A percentile compares a stretch with the other conserved stretches of the same genome.
These are phyloP conservation scores for Agapornis canus DNA, from an alignment of 2,797 vertebrate species.

Conservation along the genomic window DNA sequence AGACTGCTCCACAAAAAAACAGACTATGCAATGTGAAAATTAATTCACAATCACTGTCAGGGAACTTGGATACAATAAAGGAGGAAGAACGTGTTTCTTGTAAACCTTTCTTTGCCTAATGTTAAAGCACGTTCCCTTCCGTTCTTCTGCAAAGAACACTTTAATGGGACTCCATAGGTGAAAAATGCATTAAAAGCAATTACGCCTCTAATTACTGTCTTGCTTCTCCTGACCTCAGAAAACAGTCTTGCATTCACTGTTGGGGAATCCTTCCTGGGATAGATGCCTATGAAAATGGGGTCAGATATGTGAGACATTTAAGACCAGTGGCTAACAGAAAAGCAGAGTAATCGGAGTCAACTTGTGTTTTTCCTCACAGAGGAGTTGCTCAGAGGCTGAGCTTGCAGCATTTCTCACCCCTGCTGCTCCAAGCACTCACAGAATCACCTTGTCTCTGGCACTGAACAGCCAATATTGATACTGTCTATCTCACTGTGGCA, in stretches of 20 bases:
- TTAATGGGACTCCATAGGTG: slow-evolving; percentile 41
- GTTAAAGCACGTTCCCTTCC: slow-evolving; percentile 45
- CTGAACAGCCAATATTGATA: neutral
- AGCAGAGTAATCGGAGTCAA: neutral
- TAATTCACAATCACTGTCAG: slow-evolving; percentile 31
- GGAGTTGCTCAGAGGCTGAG: neutral
- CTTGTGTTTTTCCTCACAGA: rapidly evolving
- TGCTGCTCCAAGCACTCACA: neutral
- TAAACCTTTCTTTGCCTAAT: slow-evolving; percentile 17
- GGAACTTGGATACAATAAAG: slow-evolving; percentile 18
- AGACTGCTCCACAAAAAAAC: neutral
- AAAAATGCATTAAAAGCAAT: slow-evolving; percentile 60
- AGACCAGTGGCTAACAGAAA: neutral
- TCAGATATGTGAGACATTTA: slow-evolving; percentile 1
- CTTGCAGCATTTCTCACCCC: neutral
- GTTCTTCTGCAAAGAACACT: slow-evolving; percentile 40
- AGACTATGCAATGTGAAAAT: neutral
- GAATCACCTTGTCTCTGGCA: neutral
- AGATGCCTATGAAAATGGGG: neutral
- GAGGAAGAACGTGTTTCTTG: slow-evolving; percentile 31
- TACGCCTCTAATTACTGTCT: slow-evolving; percentile 53
- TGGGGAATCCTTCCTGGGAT: neutral
- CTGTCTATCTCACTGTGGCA: neutral
- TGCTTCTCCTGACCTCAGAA: slow-evolving; percentile 41
- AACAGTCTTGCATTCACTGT: neutral